Evolutionary conservation across 1,140 invertebrate species (phyloP).

Genomic region (Steinernema feltiae): DNA sequence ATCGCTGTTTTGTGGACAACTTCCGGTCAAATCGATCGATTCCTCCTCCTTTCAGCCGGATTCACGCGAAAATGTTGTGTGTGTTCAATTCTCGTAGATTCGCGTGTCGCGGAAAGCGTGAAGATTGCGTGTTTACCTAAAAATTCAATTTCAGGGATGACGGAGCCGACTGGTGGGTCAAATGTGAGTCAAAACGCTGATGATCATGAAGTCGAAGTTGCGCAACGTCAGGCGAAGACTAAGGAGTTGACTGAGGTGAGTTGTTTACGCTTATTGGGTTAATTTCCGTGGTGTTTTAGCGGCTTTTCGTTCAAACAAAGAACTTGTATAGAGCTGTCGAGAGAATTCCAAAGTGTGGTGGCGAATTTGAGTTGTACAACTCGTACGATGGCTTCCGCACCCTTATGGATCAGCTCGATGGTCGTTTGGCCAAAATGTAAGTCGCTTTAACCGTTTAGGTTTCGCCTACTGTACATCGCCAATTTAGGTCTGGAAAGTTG

Average conservation of each 20-base stretch:
- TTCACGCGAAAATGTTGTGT: neutral
- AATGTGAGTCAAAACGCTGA: neutral
- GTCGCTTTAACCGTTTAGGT: neutral
- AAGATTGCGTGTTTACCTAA: constrained; percentile 4
- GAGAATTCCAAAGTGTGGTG: neutral
- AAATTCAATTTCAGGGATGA: constrained; percentile 1
- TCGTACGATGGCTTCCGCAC: neutral
- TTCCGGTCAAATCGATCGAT: neutral
- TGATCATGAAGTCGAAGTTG: neutral
- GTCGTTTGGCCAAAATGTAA: neutral
- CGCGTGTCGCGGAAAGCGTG: neutral
- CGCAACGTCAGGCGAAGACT: neutral
- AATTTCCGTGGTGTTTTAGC: neutral
- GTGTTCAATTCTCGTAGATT: neutral
- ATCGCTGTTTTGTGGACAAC: neutral
- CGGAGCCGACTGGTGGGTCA: neutral
- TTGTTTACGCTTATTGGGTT: neutral
- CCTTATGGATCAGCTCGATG: neutral
- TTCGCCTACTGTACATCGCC: neutral
- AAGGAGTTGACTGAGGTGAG: neutral
- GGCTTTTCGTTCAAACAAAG: neutral
- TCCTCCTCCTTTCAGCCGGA: neutral
- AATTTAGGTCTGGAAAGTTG: neutral
- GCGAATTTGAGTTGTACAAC: neutral
- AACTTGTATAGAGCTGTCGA: neutral